phyloP scores from a whole-genome alignment of 30 jellyfish, hydroid and myxozoan genomes.

The Hydractinia symbiolongicarpus region DNA sequence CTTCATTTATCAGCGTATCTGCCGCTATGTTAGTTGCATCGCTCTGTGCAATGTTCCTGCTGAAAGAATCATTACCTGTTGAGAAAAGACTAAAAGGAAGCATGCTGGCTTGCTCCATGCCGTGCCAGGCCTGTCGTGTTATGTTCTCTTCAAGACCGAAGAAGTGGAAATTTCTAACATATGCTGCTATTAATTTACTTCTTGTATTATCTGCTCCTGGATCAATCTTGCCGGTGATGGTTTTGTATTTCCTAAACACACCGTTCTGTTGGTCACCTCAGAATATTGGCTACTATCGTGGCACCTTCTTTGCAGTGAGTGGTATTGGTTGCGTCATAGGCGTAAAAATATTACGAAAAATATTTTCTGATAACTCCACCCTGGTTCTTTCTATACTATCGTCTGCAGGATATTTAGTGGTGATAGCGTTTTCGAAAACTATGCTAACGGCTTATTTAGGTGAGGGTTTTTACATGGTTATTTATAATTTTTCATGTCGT shows the following conservation, averaged over 20 bases:
- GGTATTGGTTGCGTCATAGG: slow-evolving; percentile 72
- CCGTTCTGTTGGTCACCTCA: slow-evolving; percentile 66
- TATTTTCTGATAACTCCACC: slow-evolving; percentile 11
- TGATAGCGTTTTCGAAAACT: slow-evolving; percentile 21
- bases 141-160: slow-evolving; percentile 3
- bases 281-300: slow-evolving; percentile 59
- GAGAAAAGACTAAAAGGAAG: slow-evolving; percentile 2
- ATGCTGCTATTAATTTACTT: background rate
- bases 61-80: slow-evolving; percentile 6
- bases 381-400: slow-evolving; percentile 39
- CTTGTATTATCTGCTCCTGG: background rate
- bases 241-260: slow-evolving; percentile 43
- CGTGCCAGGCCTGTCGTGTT: background rate
- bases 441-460: background rate
- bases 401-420: slow-evolving; percentile 28
- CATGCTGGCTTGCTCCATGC: background rate
- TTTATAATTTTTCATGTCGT: background rate
- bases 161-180: background rate
- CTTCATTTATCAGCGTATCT: background rate
- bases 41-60: background rate
- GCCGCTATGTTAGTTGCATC: background rate
- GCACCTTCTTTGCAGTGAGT: slow-evolving; percentile 44
- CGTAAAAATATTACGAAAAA: slow-evolving; percentile 33
- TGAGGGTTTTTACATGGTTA: background rate
- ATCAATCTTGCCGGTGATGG: slow-evolving; percentile 8